A percentile compares a stretch with the other conserved stretches of the same genome.
phyloP scores from a whole-genome alignment of 2,888 invertebrate species.

The Theretra japonica region DNA sequence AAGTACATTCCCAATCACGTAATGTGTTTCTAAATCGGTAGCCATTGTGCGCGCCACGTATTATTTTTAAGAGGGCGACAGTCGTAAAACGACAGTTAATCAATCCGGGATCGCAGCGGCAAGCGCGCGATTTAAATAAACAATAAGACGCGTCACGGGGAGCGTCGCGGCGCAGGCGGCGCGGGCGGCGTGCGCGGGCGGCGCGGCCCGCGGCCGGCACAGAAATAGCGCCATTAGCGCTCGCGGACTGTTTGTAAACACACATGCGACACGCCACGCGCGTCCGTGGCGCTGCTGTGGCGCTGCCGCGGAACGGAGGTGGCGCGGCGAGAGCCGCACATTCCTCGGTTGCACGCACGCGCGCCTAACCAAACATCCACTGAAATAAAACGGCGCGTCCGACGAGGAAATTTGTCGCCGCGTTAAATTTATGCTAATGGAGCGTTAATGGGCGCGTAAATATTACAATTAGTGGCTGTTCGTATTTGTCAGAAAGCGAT shows the following conservation, averaged over 20 bases:
- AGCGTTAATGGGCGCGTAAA: constrained; percentile 66
- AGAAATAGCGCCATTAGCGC: constrained; percentile 73
- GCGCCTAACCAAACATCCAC: constrained; percentile 60
- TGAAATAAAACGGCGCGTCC: constrained; percentile 50
- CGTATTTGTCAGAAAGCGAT: constrained; percentile 42
- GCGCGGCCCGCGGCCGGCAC: constrained; percentile 37
- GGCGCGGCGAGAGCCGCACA: constrained; percentile 44
- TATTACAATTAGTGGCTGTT: constrained; percentile 61
- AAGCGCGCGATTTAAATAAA: constrained; percentile 52
- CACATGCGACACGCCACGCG: constrained; percentile 55
- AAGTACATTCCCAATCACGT: constrained; percentile 38
- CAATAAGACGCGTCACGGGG: constrained; percentile 47
- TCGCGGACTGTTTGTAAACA: constrained; percentile 71
- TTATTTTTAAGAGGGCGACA: constrained; percentile 45
- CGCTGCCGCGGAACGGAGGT: constrained; percentile 33
- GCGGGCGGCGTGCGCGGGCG: constrained; percentile 21
- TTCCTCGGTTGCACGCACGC: constrained; percentile 58
- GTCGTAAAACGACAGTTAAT: constrained; percentile 58
- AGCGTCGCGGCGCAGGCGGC: constrained; percentile 31
- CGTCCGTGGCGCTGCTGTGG: constrained; percentile 41
- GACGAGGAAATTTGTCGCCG: constrained; percentile 62
- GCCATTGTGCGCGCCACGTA: constrained; percentile 42
- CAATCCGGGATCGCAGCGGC: constrained; percentile 46
- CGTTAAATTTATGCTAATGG: constrained; percentile 77
- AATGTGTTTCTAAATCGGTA: constrained; percentile 51